Base-by-base conservation (phyloP, 2,113 vertebrate genomes). In the Conger conger region DNA sequence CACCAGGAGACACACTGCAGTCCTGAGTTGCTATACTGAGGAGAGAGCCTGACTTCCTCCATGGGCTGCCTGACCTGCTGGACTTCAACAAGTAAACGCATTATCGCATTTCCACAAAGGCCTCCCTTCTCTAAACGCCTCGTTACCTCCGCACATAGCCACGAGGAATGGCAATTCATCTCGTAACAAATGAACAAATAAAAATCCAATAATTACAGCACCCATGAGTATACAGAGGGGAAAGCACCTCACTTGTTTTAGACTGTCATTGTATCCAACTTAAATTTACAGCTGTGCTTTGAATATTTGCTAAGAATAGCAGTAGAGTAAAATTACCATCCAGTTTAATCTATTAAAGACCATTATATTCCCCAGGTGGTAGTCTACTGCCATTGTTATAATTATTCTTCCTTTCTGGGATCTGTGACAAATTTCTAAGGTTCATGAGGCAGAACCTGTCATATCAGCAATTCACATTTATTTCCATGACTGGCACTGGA, bases 71-170 rank as follows among this genome's bases (percentile, higher is more conserved):
- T n/a, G 30, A 54, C 85, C 78, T 86, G 6, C 76, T 80, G 80
- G 33, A 36, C 86, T 82, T 85, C 86, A 81, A 79, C 79, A 77
- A 77, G 76, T 50, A 79, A 83, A 86, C 78, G 85, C 80, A 88
- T 88, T 86, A 83, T 57, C 79, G 82, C 45, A 79, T 76, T 42
- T 63, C 57, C 57, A 63, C 57, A 63, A 63, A 63, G 78, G 80
- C 82, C 33, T n/a, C 80, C 68, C 33, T n/a, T 82, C 68, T 73
- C 13, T 73, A 73, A 73, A 73, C 68, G 33, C 68, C 68, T 73
- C 68, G 33, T 73, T 73, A 73, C n/a, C 68, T 73, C 68, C 13
- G 15, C n/a, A n/a, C 11, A n/a, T 30, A n/a, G 68, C 68, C 68
- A 73, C n/a, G 2, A 73, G n/a, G n/a, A 73, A 73, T 33, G 68